phyloP scores from a whole-genome alignment of 1,140 invertebrate genomes.

The Zaprionus africanus region DNA sequence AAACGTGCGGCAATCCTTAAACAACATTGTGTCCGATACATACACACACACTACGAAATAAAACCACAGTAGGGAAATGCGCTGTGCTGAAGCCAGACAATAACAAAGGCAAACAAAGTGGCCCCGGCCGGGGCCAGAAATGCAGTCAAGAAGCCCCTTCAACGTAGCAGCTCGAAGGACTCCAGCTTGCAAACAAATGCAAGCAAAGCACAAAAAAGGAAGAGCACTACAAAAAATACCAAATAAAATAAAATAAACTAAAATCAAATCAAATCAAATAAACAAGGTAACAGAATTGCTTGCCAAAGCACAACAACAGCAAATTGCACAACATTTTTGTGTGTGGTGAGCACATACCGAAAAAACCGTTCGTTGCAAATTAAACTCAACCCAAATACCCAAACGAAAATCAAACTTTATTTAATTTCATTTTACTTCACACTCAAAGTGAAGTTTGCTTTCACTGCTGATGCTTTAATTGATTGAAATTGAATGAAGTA shows the following conservation, averaged over 20 bases:
- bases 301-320: conserved; percentile 21
- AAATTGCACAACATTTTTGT: conserved; percentile 45
- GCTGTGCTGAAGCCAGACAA: conserved; percentile 35
- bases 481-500: neutral
- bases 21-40: neutral
- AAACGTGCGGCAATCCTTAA: neutral
- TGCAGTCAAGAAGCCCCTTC: conserved; percentile 1
- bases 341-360: conserved; percentile 4
- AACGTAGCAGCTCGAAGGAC: neutral
- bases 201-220: conserved; percentile 41
- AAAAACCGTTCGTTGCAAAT: neutral
- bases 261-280: conserved; percentile 28
- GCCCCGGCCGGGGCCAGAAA: conserved; percentile 11
- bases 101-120: conserved; percentile 54
- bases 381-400: neutral
- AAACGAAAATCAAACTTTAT: conserved; percentile 2
- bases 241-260: conserved; percentile 14
- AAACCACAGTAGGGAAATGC: conserved; percentile 22
- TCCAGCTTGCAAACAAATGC: conserved; percentile 50
- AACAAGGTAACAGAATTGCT: conserved; percentile 27
- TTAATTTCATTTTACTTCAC: neutral
- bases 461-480: neutral
- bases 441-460: neutral
- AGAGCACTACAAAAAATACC: neutral
- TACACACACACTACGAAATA: neutral